Evolutionary conservation across 2,888 invertebrate species (phyloP), one percentile per base, ranked within the genome.

Genomic region (Drosophila gaucha): DNA sequence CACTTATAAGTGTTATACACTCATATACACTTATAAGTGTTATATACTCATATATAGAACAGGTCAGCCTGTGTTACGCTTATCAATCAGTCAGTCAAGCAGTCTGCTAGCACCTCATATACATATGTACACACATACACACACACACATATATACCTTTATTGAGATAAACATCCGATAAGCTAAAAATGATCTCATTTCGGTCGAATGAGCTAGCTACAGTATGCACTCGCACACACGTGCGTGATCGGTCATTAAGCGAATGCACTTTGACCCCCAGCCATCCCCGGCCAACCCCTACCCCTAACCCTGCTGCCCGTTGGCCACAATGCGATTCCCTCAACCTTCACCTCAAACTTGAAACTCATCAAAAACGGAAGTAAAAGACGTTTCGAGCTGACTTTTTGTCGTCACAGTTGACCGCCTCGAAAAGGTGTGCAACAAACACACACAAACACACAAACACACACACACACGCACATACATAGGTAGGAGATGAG

Each of bases 321-420:
- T 44, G 44, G 22, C 30, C 22, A 14, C 16, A 39, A 68, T 36
- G 62, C 62, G 50, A 38, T 50, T 50, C 63, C 46, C 77, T 67
- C 74, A 77, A 76, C 68, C 80, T 86, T 79, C 55, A 79, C 80
- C 86, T 86, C 84, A 67, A 83, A 76, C 86, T 82, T 74, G 67
- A 65, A 59, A 74, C 56, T 68, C 62, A 57, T 62, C 57, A 56
- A 49, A 44, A 83, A 62, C 84, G 86, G 80, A 80, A 80, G 84
- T 83, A 49, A 46, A 68, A 79, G 86, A 85, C 75, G 74, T 46
- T 77, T 38, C 52, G 59, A 56, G 52, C 51, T 49, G 51, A 47
- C 16, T 57, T 47, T 60, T 55, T 47, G 62, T 47, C 87, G 82
- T 82, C 74, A 85, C 88, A 85, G 86, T 78, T 85, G 80, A 82